Base-by-base conservation (phyloP, 1,140 invertebrate genomes). In the Hycleus phaleratus region DNA sequence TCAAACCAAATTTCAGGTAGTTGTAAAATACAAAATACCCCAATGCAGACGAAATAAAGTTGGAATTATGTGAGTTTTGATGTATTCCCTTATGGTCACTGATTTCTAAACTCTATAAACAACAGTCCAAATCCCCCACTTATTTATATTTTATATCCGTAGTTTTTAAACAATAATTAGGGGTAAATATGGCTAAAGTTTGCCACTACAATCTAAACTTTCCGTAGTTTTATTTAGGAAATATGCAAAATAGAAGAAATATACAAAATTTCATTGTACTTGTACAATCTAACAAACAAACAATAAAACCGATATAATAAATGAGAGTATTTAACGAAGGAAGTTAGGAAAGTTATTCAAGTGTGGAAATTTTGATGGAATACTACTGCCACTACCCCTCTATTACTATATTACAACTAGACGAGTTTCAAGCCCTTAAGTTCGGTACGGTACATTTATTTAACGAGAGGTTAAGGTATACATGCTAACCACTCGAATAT, bases 391-490 rank as follows among this genome's bases (percentile, higher is more conserved):
- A 18, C 18, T 18, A 18, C 18, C 18, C 18, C 18, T 18, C 18
- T 18, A 18, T 18, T 18, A 18, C 18, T 18, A 18, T 18, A 18
- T 18, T 18, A 18, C 53, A 48, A 62, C 47, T 45, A 48, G 56
- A 57, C 57, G 53, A 59, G 49, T 47, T 51, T 44, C 40, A 43
- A 51, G 48, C 43, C 43, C 57, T 59, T 59, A 62, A 56, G 61
- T 53, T 48, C 7, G 32, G 38, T 42, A 62, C 61, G 61, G 26
- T 62, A 62, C 61, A 62, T 62, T 62, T 62, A 57, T 48, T 26
- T 62, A 62, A 62, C 57, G 53, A 59, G 61, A 59, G 32, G 53
- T 45, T 47, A 59, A 62, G 61, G 61, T 54, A 62, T 62, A 56
- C 60, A 46, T 62, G 50, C 56, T 56, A 49, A 56, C 53, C 12